phyloP scores from a whole-genome alignment of 2,888 invertebrate species.

The Syrphus vitripennis region DNA sequence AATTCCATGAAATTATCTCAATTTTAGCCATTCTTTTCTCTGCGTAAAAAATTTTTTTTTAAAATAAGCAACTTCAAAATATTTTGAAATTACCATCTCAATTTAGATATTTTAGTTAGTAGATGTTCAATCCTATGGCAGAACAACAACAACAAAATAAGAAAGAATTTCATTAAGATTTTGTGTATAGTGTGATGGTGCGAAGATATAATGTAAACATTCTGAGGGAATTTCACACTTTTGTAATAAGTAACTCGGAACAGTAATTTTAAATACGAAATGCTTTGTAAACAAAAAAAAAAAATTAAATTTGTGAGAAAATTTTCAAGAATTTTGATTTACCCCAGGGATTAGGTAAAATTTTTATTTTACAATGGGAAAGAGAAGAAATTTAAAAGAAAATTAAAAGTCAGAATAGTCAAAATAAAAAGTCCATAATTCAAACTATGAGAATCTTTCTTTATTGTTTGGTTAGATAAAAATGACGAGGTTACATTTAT shows the following conservation, averaged over 20 bases:
- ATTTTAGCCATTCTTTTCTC: neutral
- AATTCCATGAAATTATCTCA: neutral
- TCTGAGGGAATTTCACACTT: neutral
- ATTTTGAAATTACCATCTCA: neutral
- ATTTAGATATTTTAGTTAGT: neutral
- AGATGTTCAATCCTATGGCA: neutral
- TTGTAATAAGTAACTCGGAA: neutral
- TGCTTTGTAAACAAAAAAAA: neutral
- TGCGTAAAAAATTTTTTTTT: neutral
- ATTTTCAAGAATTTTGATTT: neutral
- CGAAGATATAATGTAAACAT: neutral
- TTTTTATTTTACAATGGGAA: neutral
- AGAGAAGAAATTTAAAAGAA: neutral
- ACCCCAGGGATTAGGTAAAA: neutral
- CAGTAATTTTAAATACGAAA: neutral
- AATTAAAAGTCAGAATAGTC: neutral
- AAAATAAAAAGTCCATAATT: neutral
- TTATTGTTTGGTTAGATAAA: neutral
- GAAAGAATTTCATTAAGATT: neutral
- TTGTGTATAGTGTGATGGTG: neutral
- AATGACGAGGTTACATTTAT: neutral
- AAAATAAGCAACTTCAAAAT: neutral
- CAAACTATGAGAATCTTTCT: neutral
- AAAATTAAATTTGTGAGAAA: neutral
- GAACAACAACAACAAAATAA: neutral